Base-by-base conservation (phyloP, 2,888 invertebrate genomes). In the Uloborus plumipes region DNA sequence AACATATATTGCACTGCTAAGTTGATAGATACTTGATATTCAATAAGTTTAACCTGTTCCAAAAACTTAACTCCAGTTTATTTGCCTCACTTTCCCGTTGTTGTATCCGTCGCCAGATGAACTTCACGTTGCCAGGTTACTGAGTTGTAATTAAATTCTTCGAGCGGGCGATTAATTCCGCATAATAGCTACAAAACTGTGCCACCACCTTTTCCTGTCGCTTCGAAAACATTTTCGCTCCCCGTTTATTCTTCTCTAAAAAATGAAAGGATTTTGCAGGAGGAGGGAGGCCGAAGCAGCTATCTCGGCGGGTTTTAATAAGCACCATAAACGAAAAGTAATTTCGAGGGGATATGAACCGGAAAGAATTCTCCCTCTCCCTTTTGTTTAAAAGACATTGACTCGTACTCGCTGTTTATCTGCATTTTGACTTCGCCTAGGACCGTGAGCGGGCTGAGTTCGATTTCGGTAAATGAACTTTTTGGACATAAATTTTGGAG, bases 121-220 rank as follows among this genome's bases (percentile, higher is more conserved):
- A 47, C 62, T 31, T 31, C 18, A 50, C 74, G 81, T 75, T 82
- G 76, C 81, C 81, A 76, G 71, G 81, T 65, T 71, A 76, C 75
- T 51, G 71, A 72, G 81, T 82, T 70, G 71, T 82, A 82, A 76
- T 82, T 82, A 82, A 82, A 82, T 82, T 82, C 75, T 65, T 75
- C 51, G 22, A 76, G 66, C 81, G 65, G 71, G 49, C 71, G 81
- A 76, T 82, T 82, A 76, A 71, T 71, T 66, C 62, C 71, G 71
- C 51, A 75, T 82, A 82, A 82, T 76, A 67, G 31, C 65, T 39
- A 67, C 75, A 66, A 75, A 75, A 75, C 75, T 59, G 50, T n/a
- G 47, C 18, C 18, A 49, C 20, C 49, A 49, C 59, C 75, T 75
- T 75, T 75, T 75, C 14, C 18, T 75, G 65, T 47, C 55, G 64